phyloP scores from a whole-genome alignment of 2,888 invertebrate genomes.

The Ectemnius cavifrons region DNA sequence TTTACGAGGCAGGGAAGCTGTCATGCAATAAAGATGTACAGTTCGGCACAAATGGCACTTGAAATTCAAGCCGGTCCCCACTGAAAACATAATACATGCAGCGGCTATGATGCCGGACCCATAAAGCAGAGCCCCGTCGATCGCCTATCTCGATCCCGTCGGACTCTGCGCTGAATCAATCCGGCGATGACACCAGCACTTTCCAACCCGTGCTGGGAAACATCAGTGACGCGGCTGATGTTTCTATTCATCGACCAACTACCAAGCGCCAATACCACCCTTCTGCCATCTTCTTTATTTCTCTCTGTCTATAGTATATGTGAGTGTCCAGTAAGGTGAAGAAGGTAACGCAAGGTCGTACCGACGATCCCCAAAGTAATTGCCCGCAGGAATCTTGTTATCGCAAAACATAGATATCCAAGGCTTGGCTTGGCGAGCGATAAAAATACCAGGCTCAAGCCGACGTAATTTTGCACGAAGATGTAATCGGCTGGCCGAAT shows the following conservation, averaged over 20 bases:
- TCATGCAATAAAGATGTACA: constrained; percentile 60
- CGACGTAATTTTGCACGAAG: constrained; percentile 31
- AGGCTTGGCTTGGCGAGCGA: constrained; percentile 12
- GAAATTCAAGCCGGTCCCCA: constrained; percentile 46
- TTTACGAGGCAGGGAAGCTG: constrained; percentile 56
- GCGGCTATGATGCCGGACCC: constrained; percentile 30
- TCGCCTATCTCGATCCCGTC: constrained; percentile 9
- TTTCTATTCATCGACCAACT: too few species aligned
- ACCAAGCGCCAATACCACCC: too few species aligned
- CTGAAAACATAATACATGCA: constrained; percentile 41
- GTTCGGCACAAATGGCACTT: constrained; percentile 52
- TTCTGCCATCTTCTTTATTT: too few species aligned
- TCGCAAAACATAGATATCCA: background rate
- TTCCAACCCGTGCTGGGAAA: too few species aligned
- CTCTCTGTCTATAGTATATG: too few species aligned
- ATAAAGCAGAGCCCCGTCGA: constrained; percentile 26
- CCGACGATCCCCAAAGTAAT: constrained; percentile 4
- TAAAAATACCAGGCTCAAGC: constrained; percentile 12
- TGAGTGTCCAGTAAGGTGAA: too few species aligned
- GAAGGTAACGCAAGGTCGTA: too few species aligned
- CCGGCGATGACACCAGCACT: background rate
- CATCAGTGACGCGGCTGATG: too few species aligned
- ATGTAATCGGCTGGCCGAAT: constrained; percentile 51
- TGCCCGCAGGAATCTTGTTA: background rate
- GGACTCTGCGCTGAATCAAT: constrained; percentile 10